Evolutionary conservation across 2,888 invertebrate species (phyloP).

Genomic region (Sarcophaga carnaria): DNA sequence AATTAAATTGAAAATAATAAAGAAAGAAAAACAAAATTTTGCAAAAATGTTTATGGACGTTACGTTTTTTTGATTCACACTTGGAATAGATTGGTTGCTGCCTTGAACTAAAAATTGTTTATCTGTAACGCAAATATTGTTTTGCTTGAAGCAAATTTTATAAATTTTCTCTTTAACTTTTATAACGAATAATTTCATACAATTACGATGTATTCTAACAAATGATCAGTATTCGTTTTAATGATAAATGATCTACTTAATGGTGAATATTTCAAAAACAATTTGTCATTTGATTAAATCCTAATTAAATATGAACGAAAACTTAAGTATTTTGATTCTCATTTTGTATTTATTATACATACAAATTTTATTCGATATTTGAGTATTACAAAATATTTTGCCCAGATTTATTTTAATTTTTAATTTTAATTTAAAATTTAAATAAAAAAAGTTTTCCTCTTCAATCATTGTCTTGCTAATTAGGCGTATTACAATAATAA

Average conservation of each 20-base stretch:
- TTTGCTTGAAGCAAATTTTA: neutral
- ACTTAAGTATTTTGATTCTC: neutral
- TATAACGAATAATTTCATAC: constrained; percentile 22
- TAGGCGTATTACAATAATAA: constrained; percentile 39
- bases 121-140: neutral
- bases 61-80: constrained; percentile 37
- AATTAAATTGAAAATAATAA: constrained; percentile 23
- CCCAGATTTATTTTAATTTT: neutral
- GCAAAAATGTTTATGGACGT: neutral
- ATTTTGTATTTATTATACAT: neutral
- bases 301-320: constrained; percentile 54
- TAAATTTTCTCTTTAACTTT: neutral
- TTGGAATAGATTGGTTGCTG: constrained; percentile 46
- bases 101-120: constrained; percentile 63
- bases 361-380: neutral
- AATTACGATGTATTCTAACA: constrained; percentile 11
- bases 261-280: constrained; percentile 52
- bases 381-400: neutral
- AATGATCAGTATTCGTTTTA: constrained; percentile 15
- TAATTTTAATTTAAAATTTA: no score
- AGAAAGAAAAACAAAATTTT: constrained; percentile 11
- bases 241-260: constrained; percentile 58
- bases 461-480: constrained; percentile 40
- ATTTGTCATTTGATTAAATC: constrained; percentile 64
- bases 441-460: neutral